Conservation (phyloP, 2,888 invertebrate genomes). For the Busseola fusca region DNA sequence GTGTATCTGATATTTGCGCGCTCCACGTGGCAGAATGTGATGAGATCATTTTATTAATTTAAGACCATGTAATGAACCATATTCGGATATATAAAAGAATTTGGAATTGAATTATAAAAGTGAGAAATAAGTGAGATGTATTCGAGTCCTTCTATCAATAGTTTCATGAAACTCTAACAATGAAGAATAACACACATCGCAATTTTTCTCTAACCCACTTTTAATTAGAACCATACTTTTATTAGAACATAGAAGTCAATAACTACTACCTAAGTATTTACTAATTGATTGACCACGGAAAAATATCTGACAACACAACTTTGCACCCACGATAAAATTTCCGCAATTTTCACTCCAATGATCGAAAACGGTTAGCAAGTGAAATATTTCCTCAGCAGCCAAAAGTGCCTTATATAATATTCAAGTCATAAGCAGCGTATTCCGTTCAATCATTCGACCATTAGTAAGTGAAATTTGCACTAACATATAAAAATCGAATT, state of each 20-base stretch:
- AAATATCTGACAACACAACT: neutral
- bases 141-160: neutral
- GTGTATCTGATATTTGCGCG: too few relatives aligned
- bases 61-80: too few relatives aligned
- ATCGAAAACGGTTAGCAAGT: slow-evolving; percentile 22
- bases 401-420: slow-evolving; percentile 52
- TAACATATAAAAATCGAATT: slow-evolving; percentile 60
- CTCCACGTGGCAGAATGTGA: too few relatives aligned
- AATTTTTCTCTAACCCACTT: neutral
- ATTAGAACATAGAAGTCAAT: neutral
- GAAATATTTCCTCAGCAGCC: slow-evolving; percentile 27
- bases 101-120: neutral
- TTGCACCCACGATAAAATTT: slow-evolving; percentile 1
- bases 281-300: neutral
- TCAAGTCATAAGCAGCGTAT: slow-evolving; percentile 58
- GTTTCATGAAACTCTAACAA: neutral
- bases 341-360: slow-evolving; percentile 16
- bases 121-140: neutral
- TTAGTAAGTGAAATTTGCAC: slow-evolving; percentile 59
- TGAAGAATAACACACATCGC: neutral
- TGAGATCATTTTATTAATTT: too few relatives aligned
- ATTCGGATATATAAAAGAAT: too few relatives aligned
- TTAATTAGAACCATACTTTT: neutral
- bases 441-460: slow-evolving; percentile 54
- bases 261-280: neutral